A percentile compares a stretch with the other conserved stretches of the same genome.
Conservation (phyloP, 2,113 vertebrate species). For the Passer domesticus region DNA sequence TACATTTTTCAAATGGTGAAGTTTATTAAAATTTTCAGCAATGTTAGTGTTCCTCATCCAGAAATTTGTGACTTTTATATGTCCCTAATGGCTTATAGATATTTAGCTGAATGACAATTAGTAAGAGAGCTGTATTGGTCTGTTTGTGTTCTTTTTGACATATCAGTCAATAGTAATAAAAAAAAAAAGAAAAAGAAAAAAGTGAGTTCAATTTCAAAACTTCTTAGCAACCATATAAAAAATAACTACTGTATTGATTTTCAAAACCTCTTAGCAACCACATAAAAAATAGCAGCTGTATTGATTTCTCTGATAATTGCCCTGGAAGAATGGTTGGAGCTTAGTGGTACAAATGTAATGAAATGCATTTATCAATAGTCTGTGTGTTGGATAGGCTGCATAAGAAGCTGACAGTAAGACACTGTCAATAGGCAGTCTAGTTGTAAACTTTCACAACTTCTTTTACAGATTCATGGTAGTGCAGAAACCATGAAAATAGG, state of each 20-base stretch:
- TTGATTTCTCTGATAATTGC: constrained; percentile 64
- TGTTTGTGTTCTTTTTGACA: constrained; percentile 35
- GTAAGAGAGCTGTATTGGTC: constrained; percentile 5
- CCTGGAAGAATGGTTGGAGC: constrained; percentile 28
- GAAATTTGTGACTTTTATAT: neutral
- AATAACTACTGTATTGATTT: constrained; percentile 55
- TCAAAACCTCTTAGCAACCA: constrained; percentile 20
- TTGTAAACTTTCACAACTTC: constrained; percentile 1
- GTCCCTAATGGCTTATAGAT: constrained; percentile 17
- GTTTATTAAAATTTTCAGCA: neutral
- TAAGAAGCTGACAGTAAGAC: neutral
- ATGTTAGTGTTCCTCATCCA: neutral
- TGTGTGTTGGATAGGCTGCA: neutral
- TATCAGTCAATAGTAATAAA: neutral
- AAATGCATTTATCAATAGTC: constrained; percentile 56
- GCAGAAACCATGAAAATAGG: neutral
- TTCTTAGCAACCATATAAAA: constrained; percentile 43
- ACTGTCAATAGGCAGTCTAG: neutral
- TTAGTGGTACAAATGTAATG: constrained; percentile 16
- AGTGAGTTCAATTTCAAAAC: constrained; percentile 42
- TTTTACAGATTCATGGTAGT: constrained; percentile 3
- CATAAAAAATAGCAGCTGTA: constrained; percentile 37
- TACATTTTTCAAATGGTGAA: neutral
- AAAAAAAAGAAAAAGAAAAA: neutral
- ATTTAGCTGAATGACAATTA: constrained; percentile 40